Conservation (phyloP, 2,113 vertebrate species). For the Piprites chloris region DNA sequence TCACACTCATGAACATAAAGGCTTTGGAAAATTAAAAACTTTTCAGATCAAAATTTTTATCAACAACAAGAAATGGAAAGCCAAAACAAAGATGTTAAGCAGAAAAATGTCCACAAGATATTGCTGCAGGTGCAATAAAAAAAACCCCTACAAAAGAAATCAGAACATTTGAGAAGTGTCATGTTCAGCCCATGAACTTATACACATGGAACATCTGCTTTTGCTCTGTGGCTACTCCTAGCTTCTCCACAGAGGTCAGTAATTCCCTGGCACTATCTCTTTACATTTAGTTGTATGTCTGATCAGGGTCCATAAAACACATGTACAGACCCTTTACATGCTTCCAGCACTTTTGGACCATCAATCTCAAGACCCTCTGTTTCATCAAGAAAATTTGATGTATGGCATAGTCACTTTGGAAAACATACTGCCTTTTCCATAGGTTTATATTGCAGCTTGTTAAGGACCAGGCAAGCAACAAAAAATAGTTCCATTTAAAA, state of each 20-base stretch:
- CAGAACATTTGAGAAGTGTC: not conserved
- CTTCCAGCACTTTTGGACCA: conserved; percentile 29
- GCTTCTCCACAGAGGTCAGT: conserved; percentile 11
- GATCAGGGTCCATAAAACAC: conserved; percentile 34
- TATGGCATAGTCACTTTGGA: not conserved
- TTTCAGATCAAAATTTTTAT: not conserved
- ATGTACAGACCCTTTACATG: not conserved
- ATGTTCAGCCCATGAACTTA: not conserved
- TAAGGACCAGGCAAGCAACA: not conserved
- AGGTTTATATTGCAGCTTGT: not conserved
- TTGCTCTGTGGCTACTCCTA: not conserved
- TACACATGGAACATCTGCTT: not conserved
- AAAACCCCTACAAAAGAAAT: not conserved
- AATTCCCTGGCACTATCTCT: conserved; percentile 10
- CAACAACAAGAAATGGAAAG: not conserved
- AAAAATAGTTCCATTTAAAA: not conserved
- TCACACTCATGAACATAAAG: not conserved
- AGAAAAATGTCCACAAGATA: not conserved
- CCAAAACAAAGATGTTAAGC: not conserved
- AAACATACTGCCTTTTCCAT: not conserved
- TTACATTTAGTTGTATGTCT: not conserved
- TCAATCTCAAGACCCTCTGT: not conserved
- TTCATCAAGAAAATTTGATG: not conserved
- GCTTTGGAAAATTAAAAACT: not conserved
- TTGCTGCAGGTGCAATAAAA: not conserved